Evolutionary conservation across 2,797 vertebrate species (phyloP).

Genomic region (Periophthalmus magnuspinnatus): DNA sequence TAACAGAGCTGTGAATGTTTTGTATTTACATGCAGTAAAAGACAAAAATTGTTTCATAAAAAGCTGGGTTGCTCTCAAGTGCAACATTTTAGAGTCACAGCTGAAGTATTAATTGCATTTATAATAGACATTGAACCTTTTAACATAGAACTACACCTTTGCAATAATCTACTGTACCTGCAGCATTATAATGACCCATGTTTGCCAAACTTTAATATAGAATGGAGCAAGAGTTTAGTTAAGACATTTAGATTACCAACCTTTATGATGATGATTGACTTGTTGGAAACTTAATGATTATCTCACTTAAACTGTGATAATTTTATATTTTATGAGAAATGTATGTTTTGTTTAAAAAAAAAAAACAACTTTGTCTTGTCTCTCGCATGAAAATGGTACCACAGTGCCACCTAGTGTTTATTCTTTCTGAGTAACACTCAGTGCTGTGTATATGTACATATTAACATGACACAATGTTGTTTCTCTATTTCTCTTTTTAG

Average conservation of each 20-base stretch:
- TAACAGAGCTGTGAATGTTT: too few relatives aligned
- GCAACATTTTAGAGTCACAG: too few relatives aligned
- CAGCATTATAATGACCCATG: too few relatives aligned
- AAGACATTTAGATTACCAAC: too few relatives aligned
- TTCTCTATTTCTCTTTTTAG: slow-evolving; percentile 36
- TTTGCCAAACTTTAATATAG: too few relatives aligned
- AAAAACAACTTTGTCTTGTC: not conserved
- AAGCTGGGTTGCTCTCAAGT: not conserved
- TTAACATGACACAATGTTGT: slow-evolving; percentile 5
- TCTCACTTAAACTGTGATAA: not conserved
- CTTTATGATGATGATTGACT: too few relatives aligned
- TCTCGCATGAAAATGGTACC: slow-evolving; percentile 10
- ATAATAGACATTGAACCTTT: not conserved
- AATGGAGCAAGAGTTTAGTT: too few relatives aligned
- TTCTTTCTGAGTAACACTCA: not conserved
- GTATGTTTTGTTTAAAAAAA: not conserved
- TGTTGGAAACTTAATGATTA: not conserved
- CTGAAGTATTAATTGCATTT: too few relatives aligned
- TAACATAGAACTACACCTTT: not conserved
- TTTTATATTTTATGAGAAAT: not conserved
- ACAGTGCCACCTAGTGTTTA: slow-evolving; percentile 69
- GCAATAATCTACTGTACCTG: not conserved
- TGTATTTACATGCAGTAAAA: too few relatives aligned
- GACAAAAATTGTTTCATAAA: not conserved
- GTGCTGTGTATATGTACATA: not conserved